These are phyloP conservation scores for Chascanopsetta lugubris DNA, from an alignment of 2,113 vertebrate genomes.

Conservation along the genomic window DNA sequence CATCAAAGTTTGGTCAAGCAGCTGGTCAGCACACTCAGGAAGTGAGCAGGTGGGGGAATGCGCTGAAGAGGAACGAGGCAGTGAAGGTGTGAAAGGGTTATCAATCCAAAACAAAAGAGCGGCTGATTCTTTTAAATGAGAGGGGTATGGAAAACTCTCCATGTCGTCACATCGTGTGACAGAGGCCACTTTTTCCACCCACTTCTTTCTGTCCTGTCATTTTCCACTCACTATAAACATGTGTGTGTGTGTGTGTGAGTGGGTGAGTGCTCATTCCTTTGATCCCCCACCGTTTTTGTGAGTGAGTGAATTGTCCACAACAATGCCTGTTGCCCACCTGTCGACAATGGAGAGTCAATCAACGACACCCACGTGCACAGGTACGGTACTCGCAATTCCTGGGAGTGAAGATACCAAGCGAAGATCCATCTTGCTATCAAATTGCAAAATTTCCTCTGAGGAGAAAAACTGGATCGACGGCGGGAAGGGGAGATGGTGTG, in stretches of 20 bases:
- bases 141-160: not conserved
- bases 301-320: constrained; percentile 26
- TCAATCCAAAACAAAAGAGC: not conserved
- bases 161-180: constrained; percentile 1
- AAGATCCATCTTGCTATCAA: constrained; percentile 59
- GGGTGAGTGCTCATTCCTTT: too few relatives aligned
- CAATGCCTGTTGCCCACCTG: constrained; percentile 17
- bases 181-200: not conserved
- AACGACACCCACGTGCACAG: constrained; percentile 25
- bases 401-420: constrained; percentile 26
- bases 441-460: constrained; percentile 47
- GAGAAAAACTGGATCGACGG: constrained; percentile 56
- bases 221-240: not conserved
- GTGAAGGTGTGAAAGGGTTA: constrained; percentile 7
- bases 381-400: constrained; percentile 6
- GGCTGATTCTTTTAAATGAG: not conserved
- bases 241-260: constrained; percentile 14
- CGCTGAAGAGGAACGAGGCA: not conserved
- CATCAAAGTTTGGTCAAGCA: too few relatives aligned
- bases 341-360: constrained; percentile 38
- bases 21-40: constrained; percentile 42
- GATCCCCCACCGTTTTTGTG: constrained; percentile 2
- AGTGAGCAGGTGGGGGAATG: constrained; percentile 32
- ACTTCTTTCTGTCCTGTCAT: not conserved
- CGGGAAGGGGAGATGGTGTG: constrained; percentile 16